phyloP scores from a whole-genome alignment of 2,113 vertebrate genomes.

The Seriola quinqueradiata region DNA sequence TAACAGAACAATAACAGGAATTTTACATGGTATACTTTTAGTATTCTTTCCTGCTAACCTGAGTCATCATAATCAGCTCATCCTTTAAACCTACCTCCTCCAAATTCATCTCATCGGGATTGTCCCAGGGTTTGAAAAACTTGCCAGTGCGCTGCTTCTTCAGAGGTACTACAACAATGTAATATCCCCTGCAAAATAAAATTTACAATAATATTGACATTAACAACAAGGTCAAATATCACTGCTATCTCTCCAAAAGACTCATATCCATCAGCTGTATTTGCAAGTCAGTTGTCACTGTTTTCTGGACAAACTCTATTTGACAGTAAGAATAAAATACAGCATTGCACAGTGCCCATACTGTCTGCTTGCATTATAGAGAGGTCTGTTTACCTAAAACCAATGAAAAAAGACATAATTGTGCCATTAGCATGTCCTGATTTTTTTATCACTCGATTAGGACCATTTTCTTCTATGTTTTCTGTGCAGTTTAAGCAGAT shows the following conservation, averaged over 20 bases:
- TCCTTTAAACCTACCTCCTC: conserved; percentile 90
- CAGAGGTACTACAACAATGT: conserved; percentile 97
- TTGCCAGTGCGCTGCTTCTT: conserved; percentile 96
- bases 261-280: neutral
- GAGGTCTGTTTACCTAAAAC: neutral
- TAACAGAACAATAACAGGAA: conserved; percentile 1
- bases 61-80: neutral
- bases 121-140: conserved; percentile 96
- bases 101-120: conserved; percentile 98
- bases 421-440: conserved; percentile 33
- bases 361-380: neutral
- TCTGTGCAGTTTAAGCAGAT: conserved; percentile 44
- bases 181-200: conserved; percentile 90
- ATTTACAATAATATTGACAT: neutral
- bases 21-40: neutral
- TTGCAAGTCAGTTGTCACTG: neutral
- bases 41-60: neutral
- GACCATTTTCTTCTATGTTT: conserved; percentile 28
- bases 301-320: neutral
- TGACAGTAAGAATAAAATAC: conserved; percentile 1
- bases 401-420: conserved; percentile 11
- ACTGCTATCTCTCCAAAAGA: neutral
- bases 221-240: neutral
- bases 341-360: neutral
- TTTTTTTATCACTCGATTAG: conserved; percentile 39